Percentiles rank a stretch among this genome's conserved stretches.
Conservation (phyloP, 2,113 vertebrate species). For the Notothenia coriiceps region DNA sequence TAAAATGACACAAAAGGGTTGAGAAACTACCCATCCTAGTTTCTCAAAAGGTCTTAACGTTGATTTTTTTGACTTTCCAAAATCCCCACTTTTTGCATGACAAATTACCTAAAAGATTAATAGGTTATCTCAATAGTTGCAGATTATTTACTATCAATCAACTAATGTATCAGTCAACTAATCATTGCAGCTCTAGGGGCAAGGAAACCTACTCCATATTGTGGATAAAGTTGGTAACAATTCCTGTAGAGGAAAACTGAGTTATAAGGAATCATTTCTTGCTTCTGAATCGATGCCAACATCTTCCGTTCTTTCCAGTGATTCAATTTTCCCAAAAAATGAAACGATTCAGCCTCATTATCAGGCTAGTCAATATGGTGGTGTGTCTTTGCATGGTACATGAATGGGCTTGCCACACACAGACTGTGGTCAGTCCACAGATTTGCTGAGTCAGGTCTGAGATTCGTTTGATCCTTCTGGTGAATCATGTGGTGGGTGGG, state of each 20-base stretch:
- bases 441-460: conserved; percentile 50
- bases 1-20: too few relatives aligned
- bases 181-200: not conserved
- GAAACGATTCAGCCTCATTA: not conserved
- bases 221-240: not conserved
- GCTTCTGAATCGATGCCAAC: not conserved
- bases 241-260: not conserved
- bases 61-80: too few relatives aligned
- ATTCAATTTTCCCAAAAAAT: not conserved
- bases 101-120: too few relatives aligned
- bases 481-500: conserved; percentile 47
- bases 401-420: not conserved
- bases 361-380: not conserved
- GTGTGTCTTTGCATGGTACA: not conserved
- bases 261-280: not conserved
- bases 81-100: too few relatives aligned
- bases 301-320: not conserved
- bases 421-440: conserved; percentile 7
- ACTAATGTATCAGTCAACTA: too few relatives aligned
- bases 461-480: conserved; percentile 40
- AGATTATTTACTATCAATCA: too few relatives aligned
- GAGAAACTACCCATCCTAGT: too few relatives aligned
- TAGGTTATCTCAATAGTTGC: too few relatives aligned
- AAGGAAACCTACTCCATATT: not conserved
- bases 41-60: too few relatives aligned